These are phyloP conservation scores for Orestias chungarensis DNA, from an alignment of 2,797 vertebrate genomes.

Conservation along the genomic window DNA sequence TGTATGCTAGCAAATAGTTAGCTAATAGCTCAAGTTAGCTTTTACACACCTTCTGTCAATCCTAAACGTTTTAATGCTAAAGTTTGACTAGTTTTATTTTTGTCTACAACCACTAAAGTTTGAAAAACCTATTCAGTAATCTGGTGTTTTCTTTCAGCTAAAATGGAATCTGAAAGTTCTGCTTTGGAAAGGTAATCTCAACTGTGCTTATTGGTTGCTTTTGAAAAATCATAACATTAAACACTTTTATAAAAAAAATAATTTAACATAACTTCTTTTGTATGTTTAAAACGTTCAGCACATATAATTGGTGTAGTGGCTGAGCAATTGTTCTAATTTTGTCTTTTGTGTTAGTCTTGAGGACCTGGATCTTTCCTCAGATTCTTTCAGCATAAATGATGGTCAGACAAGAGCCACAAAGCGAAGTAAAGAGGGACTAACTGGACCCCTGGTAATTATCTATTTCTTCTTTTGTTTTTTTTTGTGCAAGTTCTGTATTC, in stretches of 20 bases:
- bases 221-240: not conserved
- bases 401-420: slow-evolving; percentile 49
- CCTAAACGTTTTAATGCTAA: not conserved
- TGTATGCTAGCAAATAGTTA: too few species aligned
- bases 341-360: slow-evolving; percentile 54
- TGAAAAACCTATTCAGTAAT: too few species aligned
- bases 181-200: slow-evolving; percentile 52
- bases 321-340: not conserved
- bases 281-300: too few species aligned
- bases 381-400: slow-evolving; percentile 69
- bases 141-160: not conserved
- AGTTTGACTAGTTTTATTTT: not conserved
- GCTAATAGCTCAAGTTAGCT: too few species aligned
- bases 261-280: too few species aligned
- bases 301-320: not conserved
- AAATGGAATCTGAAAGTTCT: slow-evolving; percentile 22
- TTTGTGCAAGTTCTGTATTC: not conserved
- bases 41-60: not conserved
- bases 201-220: not conserved
- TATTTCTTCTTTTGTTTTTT: not conserved
- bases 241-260: not conserved
- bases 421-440: slow-evolving; percentile 42
- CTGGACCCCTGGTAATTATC: slow-evolving; percentile 48
- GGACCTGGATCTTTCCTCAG: slow-evolving; percentile 52
- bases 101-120: not conserved